These are phyloP conservation scores for Pheucticus melanocephalus DNA, from an alignment of 2,113 vertebrate species.

Conservation along the genomic window DNA sequence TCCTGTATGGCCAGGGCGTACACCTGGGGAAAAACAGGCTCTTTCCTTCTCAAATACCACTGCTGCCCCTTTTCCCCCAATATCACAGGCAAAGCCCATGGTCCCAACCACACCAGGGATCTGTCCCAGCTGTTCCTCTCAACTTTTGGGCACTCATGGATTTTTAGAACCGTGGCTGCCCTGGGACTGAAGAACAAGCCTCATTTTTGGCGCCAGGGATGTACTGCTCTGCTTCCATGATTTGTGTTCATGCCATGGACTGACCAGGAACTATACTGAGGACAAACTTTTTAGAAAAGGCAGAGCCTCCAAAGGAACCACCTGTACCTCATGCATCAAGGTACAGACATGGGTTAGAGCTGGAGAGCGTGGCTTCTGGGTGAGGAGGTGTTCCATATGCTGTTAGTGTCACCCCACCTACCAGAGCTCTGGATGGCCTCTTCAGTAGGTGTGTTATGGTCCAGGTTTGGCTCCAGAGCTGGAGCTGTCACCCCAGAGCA, in stretches of 20 bases:
- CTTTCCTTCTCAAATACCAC: neutral
- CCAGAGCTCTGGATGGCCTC: neutral
- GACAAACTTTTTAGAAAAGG: neutral
- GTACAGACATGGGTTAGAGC: neutral
- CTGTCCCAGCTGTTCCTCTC: neutral
- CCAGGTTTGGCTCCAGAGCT: neutral
- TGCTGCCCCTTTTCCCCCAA: neutral
- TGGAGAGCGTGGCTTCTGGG: fast-evolving
- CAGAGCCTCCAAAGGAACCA: neutral
- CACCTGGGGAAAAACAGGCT: neutral
- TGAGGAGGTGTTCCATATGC: neutral
- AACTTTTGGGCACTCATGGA: neutral
- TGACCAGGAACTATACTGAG: neutral
- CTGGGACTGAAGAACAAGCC: neutral
- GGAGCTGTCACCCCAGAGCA: neutral
- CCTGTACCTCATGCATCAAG: neutral
- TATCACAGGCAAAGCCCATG: neutral
- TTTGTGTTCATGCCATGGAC: fast-evolving
- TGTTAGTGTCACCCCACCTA: neutral
- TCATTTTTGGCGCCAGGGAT: neutral
- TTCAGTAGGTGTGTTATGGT: neutral
- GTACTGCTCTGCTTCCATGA: neutral
- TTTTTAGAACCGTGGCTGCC: neutral
- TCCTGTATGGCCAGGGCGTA: fast-evolving
- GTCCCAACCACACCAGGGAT: neutral